These are phyloP conservation scores for Crocuta crocuta DNA, from an alignment of 2,113 vertebrate genomes.

Conservation along the genomic window DNA sequence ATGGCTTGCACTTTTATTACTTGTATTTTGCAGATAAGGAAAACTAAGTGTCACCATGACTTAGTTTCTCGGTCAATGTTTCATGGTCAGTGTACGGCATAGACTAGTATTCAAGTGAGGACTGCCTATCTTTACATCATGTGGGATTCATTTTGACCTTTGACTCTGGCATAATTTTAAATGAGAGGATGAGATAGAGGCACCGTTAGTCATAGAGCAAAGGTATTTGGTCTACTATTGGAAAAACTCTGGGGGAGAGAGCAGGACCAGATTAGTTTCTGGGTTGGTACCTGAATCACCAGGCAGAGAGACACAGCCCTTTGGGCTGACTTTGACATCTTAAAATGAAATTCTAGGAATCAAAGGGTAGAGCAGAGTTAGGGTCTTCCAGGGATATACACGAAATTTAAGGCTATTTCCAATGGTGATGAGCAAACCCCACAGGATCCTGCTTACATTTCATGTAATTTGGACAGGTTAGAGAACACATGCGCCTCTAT, in stretches of 20 bases:
- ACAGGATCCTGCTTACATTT: conserved; percentile 88
- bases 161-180: neutral
- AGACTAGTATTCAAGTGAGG: neutral
- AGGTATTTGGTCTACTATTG: neutral
- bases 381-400: neutral
- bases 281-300: neutral
- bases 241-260: neutral
- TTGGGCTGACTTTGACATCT: neutral
- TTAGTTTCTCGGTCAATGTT: neutral
- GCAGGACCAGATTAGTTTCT: neutral
- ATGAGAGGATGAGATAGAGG: neutral
- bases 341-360: conserved; percentile 7
- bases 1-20: neutral
- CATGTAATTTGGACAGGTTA: conserved; percentile 87
- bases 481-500: conserved; percentile 90
- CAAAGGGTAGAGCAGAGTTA: neutral
- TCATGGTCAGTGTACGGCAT: neutral
- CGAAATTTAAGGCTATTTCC: conserved; percentile 44
- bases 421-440: neutral
- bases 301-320: neutral
- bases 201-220: neutral
- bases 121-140: neutral
- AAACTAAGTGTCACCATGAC: neutral
- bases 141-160: neutral
- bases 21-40: neutral